Evolutionary conservation across 2,113 vertebrate species (phyloP).

Genomic region (Zosterops japonicus): DNA sequence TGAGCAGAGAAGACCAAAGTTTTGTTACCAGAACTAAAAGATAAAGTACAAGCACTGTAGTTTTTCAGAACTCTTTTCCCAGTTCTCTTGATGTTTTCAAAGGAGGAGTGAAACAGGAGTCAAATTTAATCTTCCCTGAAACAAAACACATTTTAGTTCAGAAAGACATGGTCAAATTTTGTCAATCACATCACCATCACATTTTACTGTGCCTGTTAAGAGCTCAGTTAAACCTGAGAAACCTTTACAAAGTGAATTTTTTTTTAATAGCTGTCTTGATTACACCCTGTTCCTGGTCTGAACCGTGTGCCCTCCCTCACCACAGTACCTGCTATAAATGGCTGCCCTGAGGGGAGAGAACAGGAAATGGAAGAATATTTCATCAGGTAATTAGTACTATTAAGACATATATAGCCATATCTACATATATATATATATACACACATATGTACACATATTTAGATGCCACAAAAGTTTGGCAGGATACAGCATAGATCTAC

Average conservation of each 20-base stretch:
- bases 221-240: slow-evolving; percentile 14
- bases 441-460: neutral
- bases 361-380: neutral
- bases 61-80: neutral
- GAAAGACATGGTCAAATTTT: neutral
- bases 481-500: neutral
- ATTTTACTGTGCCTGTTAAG: neutral
- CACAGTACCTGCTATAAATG: rapidly evolving
- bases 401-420: neutral
- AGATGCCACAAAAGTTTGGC: neutral
- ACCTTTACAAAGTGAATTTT: neutral
- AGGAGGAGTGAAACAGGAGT: neutral
- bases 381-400: neutral
- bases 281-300: neutral
- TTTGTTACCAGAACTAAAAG: neutral
- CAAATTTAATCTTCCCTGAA: neutral
- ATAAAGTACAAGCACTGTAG: neutral
- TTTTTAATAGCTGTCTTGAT: slow-evolving; percentile 11
- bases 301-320: neutral
- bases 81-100: neutral
- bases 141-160: neutral
- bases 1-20: neutral
- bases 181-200: neutral
- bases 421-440: neutral
- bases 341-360: neutral